A percentile compares a stretch with the other conserved stretches of the same genome.
phyloP scores from a whole-genome alignment of 2,888 invertebrate species.

The Spilosoma lubricipeda region DNA sequence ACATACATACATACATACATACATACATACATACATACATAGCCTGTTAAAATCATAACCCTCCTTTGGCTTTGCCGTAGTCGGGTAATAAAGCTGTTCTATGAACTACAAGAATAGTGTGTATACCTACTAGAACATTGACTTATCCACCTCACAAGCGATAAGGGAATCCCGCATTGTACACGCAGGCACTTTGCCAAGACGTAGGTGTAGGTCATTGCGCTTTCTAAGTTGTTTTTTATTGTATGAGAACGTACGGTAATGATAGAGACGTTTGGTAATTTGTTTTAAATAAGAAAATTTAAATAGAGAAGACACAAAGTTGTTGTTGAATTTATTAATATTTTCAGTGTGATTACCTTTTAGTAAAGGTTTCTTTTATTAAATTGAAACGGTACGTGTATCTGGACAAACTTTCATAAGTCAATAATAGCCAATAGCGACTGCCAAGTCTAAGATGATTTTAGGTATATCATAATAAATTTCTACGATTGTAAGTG shows the following conservation, averaged over 20 bases:
- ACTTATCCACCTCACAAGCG: not conserved
- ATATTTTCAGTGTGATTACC: no score
- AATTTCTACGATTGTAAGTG: no score
- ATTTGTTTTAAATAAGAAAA: not conserved
- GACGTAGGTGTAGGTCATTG: slow-evolving; percentile 28
- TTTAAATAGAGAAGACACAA: not conserved
- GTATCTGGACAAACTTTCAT: not conserved
- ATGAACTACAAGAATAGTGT: not conserved
- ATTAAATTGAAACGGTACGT: not conserved
- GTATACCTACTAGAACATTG: not conserved
- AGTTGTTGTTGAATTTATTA: not conserved
- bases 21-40: no score
- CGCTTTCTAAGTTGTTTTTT: slow-evolving; percentile 33
- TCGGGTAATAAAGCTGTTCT: no score
- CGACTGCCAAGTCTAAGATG: no score
- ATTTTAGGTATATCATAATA: not conserved
- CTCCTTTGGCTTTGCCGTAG: no score
- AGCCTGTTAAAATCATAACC: no score
- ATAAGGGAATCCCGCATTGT: not conserved
- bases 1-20: no score
- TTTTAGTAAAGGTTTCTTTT: no score
- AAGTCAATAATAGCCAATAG: not conserved
- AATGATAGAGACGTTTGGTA: not conserved
- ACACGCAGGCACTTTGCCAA: slow-evolving; percentile 36
- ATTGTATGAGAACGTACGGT: not conserved